Conservation (phyloP, 1,140 invertebrate species). For the Papilio polytes region DNA sequence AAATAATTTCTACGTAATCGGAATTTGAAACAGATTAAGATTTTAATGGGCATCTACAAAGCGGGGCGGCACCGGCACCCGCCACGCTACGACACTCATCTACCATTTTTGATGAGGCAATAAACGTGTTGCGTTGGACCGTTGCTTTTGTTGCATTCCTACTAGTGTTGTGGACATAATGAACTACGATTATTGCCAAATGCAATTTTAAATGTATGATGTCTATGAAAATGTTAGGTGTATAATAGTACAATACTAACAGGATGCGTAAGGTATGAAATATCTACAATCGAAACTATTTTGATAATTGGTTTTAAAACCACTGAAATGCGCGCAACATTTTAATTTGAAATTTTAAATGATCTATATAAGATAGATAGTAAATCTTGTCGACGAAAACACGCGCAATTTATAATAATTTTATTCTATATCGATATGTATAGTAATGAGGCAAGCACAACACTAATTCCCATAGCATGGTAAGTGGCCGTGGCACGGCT, state of each 20-base stretch:
- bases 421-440: slow-evolving; percentile 23
- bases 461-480: slow-evolving; percentile 43
- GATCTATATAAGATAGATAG: too few relatives aligned
- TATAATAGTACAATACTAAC: too few relatives aligned
- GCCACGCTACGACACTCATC: slow-evolving; percentile 43
- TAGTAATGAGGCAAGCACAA: slow-evolving; percentile 2
- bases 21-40: slow-evolving; percentile 56
- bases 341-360: too few relatives aligned
- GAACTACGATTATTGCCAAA: not conserved
- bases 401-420: not conserved
- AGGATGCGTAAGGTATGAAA: too few relatives aligned
- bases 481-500: slow-evolving; percentile 59
- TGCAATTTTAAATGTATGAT: not conserved
- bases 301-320: too few relatives aligned
- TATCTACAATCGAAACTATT: too few relatives aligned
- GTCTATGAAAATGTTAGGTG: not conserved
- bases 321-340: too few relatives aligned
- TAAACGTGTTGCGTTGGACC: slow-evolving; percentile 56
- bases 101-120: slow-evolving; percentile 61
- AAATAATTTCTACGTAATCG: slow-evolving; percentile 63
- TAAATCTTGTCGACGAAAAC: not conserved
- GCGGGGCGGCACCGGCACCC: slow-evolving; percentile 17
- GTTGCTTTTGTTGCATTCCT: slow-evolving; percentile 58
- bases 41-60: slow-evolving; percentile 57
- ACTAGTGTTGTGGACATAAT: slow-evolving; percentile 36